Percentiles rank a stretch among this genome's conserved stretches.
phyloP scores from a whole-genome alignment of 2,797 vertebrate genomes.

The Amblyraja radiata region DNA sequence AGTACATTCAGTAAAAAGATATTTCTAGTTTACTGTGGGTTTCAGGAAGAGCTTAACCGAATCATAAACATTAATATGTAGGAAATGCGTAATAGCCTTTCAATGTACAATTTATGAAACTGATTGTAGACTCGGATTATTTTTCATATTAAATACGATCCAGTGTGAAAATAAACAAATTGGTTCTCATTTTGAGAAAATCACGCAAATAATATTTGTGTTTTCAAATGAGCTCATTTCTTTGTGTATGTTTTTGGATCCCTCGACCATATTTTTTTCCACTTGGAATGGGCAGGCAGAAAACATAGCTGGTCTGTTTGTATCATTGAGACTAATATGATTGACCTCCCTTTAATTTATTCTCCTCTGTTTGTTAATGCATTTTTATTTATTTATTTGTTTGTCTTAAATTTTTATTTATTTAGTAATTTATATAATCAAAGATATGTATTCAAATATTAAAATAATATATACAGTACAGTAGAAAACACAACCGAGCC shows the following conservation, averaged over 20 bases:
- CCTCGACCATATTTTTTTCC: not conserved
- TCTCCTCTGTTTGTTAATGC: not conserved
- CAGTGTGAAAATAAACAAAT: conserved; percentile 3
- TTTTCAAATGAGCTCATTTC: not conserved
- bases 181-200: not conserved
- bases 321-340: not conserved
- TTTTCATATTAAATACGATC: not conserved
- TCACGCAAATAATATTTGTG: not conserved
- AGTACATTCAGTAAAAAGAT: conserved; percentile 41
- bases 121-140: conserved; percentile 20
- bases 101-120: conserved; percentile 37
- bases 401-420: no score
- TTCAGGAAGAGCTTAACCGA: conserved; percentile 43
- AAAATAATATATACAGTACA: no score
- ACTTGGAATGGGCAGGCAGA: not conserved
- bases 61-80: conserved; percentile 40
- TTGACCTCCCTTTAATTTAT: not conserved
- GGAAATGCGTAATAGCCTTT: conserved; percentile 34
- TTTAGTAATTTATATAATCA: no score
- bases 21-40: conserved; percentile 41
- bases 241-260: not conserved
- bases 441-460: no score
- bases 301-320: not conserved
- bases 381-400: no score
- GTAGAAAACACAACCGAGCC: no score